Base-by-base conservation (phyloP, 2,888 invertebrate species). In the Meta bourneti region DNA sequence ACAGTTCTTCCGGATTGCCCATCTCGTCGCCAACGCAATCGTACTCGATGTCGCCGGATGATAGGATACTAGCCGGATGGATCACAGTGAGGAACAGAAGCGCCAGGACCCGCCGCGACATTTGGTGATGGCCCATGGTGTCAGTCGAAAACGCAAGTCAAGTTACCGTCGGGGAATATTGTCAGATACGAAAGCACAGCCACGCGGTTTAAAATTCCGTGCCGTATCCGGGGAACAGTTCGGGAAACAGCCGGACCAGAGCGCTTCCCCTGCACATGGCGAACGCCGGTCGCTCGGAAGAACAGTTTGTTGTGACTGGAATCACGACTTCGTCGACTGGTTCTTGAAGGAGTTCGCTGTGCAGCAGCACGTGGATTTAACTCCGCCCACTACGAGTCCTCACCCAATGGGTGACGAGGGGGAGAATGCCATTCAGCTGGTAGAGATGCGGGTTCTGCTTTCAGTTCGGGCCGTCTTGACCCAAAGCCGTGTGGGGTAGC, bases 1-100 rank as follows among this genome's bases (percentile, higher is more conserved):
- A 84, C 79, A 93, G 79, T 61, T 93, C 90, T 19, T 82, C 84
- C 6, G 61, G n/a, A 48, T 34, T 52, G 11, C 69, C 82, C 16
- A 84, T 72, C 11, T 85, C 52, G 11, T 92, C 79, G 79, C 91
- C 91, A n/a, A 71, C 20, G 74, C 93, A 93, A 19, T 92, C 89
- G 51, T 91, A 61, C 61, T 61, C 74, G 49, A 34, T 19, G 13
- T 79, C 72, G 5, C 70, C 70, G 61, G 8, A 61, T 48, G 11
- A 20, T n/a, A 7, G 19, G 7, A n/a, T 0, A 9, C 9, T 9
- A 9, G 51, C 52, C 6, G 20, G 8, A 5, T 49, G 19, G 34
- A 51, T 20, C 6, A 8, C 61, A 51, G 72, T 54, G 49, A 91
- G 48, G 6, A 90, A 52, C 7, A 87, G 54, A n/a, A 92, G 52